Evolutionary conservation across 2,113 vertebrate genomes (phyloP).

Genomic region (Nansenia antarctica): DNA sequence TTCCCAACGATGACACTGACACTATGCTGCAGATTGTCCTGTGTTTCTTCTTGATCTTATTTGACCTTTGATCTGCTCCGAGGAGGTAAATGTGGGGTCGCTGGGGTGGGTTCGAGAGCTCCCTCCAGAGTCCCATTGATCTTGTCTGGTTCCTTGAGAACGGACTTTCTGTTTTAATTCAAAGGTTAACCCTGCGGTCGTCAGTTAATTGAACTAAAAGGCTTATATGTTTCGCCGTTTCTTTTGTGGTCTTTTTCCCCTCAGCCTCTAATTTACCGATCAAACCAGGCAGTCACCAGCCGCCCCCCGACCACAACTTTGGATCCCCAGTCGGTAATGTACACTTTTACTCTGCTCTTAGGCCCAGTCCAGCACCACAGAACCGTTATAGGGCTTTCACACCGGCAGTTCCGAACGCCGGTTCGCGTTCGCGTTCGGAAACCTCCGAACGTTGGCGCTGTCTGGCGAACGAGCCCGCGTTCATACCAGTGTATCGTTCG

Average conservation of each 20-base stretch:
- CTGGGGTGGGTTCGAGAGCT: too few relatives aligned
- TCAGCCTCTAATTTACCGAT: conserved; percentile 83
- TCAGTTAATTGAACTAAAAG: not conserved
- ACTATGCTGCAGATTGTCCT: not conserved
- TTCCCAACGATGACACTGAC: conserved; percentile 36
- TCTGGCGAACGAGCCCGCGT: too few relatives aligned
- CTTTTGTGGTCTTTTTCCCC: conserved; percentile 14
- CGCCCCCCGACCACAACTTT: conserved; percentile 72
- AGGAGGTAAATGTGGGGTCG: not conserved
- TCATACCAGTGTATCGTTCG: too few relatives aligned
- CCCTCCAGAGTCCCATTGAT: too few relatives aligned
- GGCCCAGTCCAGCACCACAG: too few relatives aligned
- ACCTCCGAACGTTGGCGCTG: too few relatives aligned
- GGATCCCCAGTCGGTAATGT: conserved; percentile 83
- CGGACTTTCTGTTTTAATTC: too few relatives aligned
- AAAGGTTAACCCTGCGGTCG: too few relatives aligned
- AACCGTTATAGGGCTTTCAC: too few relatives aligned
- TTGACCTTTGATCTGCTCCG: not conserved
- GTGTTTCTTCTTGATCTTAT: not conserved
- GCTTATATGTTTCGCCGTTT: not conserved
- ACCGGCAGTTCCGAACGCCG: too few relatives aligned
- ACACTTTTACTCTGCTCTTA: not conserved
- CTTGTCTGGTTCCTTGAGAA: too few relatives aligned
- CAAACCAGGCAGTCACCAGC: conserved; percentile 76
- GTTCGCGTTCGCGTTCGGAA: too few relatives aligned